A percentile compares a stretch with the other conserved stretches of the same genome.
phyloP scores from a whole-genome alignment of 2,113 vertebrate species.

The Willisornis vidua region DNA sequence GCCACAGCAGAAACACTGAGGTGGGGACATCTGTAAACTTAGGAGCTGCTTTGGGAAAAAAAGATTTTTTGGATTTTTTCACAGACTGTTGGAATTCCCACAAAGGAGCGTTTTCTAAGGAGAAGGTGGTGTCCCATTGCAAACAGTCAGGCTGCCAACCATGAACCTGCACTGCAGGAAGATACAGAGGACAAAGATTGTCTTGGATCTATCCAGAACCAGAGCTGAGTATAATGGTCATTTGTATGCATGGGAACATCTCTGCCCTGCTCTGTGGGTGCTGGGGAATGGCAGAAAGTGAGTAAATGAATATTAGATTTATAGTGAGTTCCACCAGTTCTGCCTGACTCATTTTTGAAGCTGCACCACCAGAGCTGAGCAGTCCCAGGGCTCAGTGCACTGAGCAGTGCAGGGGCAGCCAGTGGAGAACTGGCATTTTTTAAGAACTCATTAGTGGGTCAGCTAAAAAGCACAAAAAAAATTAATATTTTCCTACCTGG shows the following conservation, averaged over 20 bases:
- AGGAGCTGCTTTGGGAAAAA: background rate
- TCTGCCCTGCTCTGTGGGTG: background rate
- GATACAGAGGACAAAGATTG: background rate
- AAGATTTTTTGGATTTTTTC: background rate
- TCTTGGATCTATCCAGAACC: no score
- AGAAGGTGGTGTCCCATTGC: background rate
- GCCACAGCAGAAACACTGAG: background rate
- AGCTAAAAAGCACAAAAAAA: background rate
- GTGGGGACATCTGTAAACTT: background rate
- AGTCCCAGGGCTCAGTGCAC: no score
- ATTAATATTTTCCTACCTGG: background rate
- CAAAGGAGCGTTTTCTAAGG: background rate
- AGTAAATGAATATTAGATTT: background rate
- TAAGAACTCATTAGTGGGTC: background rate
- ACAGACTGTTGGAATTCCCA: background rate
- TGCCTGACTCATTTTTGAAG: background rate
- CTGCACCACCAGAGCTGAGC: background rate
- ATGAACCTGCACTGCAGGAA: background rate
- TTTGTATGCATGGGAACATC: background rate
- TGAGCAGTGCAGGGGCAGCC: background rate
- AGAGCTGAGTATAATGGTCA: background rate
- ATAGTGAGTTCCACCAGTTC: background rate
- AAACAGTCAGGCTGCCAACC: background rate
- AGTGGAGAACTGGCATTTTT: background rate
- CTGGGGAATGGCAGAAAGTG: background rate